Evolutionary conservation across 2,888 invertebrate species (phyloP).

Genomic region (Drosophila engyochracea): DNA sequence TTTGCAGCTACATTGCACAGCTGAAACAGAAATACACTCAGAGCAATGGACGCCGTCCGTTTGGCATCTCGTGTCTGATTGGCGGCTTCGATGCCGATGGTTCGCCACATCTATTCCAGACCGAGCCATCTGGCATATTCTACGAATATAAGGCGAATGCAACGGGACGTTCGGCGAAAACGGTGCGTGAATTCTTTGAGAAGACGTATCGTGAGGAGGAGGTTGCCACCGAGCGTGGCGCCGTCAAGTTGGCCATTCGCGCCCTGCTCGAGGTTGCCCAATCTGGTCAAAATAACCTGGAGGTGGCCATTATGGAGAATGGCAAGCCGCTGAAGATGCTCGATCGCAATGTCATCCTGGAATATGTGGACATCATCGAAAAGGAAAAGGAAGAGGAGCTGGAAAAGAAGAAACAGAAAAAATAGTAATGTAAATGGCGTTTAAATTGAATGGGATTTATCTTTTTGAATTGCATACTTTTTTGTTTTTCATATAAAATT

Average conservation of each 20-base stretch:
- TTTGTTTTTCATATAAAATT: conserved; percentile 44
- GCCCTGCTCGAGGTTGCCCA: conserved; percentile 99
- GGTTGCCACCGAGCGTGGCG: conserved; percentile 92
- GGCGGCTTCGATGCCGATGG: conserved; percentile 99
- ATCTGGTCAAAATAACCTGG: conserved; percentile 99
- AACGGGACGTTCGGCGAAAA: conserved; percentile 98
- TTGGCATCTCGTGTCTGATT: conserved; percentile 98
- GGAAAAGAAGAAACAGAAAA: conserved; percentile 96
- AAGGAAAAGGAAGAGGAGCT: conserved; percentile 99
- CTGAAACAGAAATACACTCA: conserved; percentile 99
- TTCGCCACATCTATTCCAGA: conserved; percentile 98
- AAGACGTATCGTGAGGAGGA: conserved; percentile 97
- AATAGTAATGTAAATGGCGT: conserved; percentile 66
- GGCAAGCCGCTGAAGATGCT: conserved; percentile 92
- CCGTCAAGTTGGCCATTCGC: conserved; percentile 97
- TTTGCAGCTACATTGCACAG: conserved; percentile 88
- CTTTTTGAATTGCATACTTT: conserved; percentile 29
- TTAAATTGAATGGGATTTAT: not conserved
- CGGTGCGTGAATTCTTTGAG: conserved; percentile 98
- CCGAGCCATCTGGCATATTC: conserved; percentile 99
- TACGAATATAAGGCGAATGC: conserved; percentile 99
- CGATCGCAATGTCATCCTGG: conserved; percentile 95
- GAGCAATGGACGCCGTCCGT: conserved; percentile 99
- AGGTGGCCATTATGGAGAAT: conserved; percentile 98
- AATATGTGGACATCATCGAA: conserved; percentile 97